Base-by-base conservation (phyloP, 2,888 invertebrate species). In the Xestia rhomboidea region DNA sequence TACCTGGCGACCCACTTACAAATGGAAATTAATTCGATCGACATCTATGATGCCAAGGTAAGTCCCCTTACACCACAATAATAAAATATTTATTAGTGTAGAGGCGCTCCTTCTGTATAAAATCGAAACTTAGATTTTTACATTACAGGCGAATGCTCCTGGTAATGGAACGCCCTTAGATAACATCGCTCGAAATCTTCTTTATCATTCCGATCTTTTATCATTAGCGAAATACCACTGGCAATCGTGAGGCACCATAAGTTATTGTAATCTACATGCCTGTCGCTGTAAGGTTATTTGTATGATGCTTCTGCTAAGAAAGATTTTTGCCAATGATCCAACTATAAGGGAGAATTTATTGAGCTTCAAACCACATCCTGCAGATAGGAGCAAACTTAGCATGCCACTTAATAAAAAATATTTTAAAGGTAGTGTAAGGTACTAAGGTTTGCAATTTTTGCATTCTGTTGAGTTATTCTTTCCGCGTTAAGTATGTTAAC, bases 21-120 rank as follows among this genome's bases (percentile, higher is more conserved):
- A 15, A 85, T 94, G 24, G 84, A 92, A n/a, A 76, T 92, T 2
- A 78, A 88, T 44, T 84, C 89, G 3, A 75, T 90, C 21, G 85
- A 89, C 10, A 88, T 94, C 18, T 83, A 90, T 21, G 96, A 96
- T 81, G 83, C 87, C 1, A 93, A 95, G 94, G 95, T 95, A 89
- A 79, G 34, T 69, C 18, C 66, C 41, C 27, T 57, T 27, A 41
- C 5, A 66, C 24, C 13, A 57, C 30, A 41, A 57, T 66, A 5
- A 27, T 76, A 41, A 0, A 5, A 41, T 41, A 34, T 34, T 51
- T 2, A 38, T 49, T 10, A 34, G 27, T 64, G 5, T 15, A 15
- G 15, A 60, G 18, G 30, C 10, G 21, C 30, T 30, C 27, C 27
- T 60, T 30, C 60, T 30, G 60, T 62, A 4, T n/a, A 62, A 21